Percentiles rank a stretch among this genome's conserved stretches.
Evolutionary conservation across 2,888 invertebrate species (phyloP).

Genomic region (Cheilosia impressa): DNA sequence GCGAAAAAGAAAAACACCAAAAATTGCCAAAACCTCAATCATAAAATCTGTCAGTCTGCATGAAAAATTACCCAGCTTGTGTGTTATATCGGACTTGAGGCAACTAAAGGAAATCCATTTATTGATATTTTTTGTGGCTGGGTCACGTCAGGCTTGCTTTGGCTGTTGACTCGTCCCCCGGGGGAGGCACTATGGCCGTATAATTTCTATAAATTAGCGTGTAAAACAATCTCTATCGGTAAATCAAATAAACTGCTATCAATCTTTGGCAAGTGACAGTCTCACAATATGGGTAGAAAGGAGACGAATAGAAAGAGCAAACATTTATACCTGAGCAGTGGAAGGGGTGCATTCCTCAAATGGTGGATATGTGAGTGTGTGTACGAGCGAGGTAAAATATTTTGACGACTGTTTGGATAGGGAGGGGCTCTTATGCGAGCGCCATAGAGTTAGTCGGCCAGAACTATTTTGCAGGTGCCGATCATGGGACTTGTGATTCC

Average conservation of each 20-base stretch:
- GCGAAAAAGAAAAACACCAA: background rate
- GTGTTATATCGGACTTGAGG: background rate
- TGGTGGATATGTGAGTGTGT: too few relatives aligned
- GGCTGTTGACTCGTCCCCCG: conserved; percentile 20
- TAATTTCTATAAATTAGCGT: conserved; percentile 58
- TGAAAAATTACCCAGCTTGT: conserved; percentile 57
- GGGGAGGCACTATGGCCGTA: conserved; percentile 15
- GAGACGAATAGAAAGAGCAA: background rate
- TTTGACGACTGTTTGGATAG: too few relatives aligned
- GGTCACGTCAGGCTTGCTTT: conserved; percentile 24
- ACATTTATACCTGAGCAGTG: too few relatives aligned
- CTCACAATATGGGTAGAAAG: background rate
- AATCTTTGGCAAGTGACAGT: conserved; percentile 58
- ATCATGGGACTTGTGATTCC: too few relatives aligned
- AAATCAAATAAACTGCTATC: conserved; percentile 59
- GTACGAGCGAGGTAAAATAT: too few relatives aligned
- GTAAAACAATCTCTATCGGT: conserved; percentile 33
- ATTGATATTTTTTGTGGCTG: conserved; percentile 54
- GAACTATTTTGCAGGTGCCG: too few relatives aligned
- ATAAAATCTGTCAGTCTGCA: conserved; percentile 63
- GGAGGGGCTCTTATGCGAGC: too few relatives aligned
- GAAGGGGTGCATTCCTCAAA: too few relatives aligned
- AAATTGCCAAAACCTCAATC: conserved; percentile 59
- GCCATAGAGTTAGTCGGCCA: too few relatives aligned
- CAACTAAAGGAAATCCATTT: conserved; percentile 29